phyloP scores from a whole-genome alignment of 2,888 invertebrate species.

The Mantis religiosa region DNA sequence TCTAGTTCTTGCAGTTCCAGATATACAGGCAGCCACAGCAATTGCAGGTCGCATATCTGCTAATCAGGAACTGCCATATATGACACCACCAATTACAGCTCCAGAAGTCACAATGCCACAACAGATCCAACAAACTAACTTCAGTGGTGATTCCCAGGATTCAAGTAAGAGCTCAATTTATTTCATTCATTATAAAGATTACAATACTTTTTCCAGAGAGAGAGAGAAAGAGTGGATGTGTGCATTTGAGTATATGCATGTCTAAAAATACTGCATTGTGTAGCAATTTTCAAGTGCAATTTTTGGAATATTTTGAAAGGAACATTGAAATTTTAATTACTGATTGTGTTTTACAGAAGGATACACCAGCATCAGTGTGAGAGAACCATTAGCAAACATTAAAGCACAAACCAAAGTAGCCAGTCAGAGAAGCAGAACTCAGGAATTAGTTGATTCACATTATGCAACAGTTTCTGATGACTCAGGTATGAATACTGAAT shows the following conservation, averaged over 20 bases:
- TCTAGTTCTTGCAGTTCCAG: slow-evolving; percentile 38
- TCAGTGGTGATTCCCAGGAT: slow-evolving; percentile 88
- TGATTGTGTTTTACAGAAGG: slow-evolving; percentile 62
- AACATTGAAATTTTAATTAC: not conserved
- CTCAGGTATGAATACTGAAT: slow-evolving; percentile 57
- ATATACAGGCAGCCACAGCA: slow-evolving; percentile 82
- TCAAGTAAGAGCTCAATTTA: slow-evolving; percentile 49
- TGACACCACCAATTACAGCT: slow-evolving; percentile 69
- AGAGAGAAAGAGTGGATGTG: too few relatives aligned
- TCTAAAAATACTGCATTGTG: too few relatives aligned
- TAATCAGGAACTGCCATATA: slow-evolving; percentile 83
- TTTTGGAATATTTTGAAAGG: too few relatives aligned
- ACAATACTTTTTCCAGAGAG: too few relatives aligned
- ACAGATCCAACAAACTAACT: slow-evolving; percentile 51
- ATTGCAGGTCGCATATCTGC: slow-evolving; percentile 82
- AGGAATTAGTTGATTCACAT: slow-evolving; percentile 57
- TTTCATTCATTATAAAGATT: not conserved
- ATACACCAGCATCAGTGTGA: slow-evolving; percentile 86
- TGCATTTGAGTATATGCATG: too few relatives aligned
- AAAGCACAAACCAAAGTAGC: slow-evolving; percentile 59
- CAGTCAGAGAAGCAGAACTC: slow-evolving; percentile 42
- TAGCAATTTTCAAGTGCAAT: too few relatives aligned
- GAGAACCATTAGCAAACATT: slow-evolving; percentile 79
- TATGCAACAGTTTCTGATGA: slow-evolving; percentile 91
- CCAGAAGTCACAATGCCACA: slow-evolving; percentile 35